A percentile compares a stretch with the other conserved stretches of the same genome.
These are phyloP conservation scores for Cyanistes caeruleus DNA, from an alignment of 2,113 vertebrate genomes.

Conservation along the genomic window DNA sequence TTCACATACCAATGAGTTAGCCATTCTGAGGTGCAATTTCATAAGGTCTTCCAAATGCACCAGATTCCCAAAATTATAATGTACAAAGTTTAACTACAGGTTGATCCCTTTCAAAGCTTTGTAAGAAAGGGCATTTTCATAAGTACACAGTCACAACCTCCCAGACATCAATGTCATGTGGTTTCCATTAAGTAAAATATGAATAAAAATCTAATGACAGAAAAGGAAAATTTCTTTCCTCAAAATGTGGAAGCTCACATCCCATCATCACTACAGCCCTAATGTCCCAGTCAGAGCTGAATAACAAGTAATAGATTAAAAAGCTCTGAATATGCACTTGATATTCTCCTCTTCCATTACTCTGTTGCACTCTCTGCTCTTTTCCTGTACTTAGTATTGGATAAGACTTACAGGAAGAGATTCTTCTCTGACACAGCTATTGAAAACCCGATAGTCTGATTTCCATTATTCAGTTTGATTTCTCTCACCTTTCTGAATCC, in stretches of 20 bases:
- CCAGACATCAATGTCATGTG: background rate
- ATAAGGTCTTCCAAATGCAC: background rate
- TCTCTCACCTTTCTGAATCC: background rate
- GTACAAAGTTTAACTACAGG: background rate
- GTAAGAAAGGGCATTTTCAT: background rate
- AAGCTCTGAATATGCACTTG: background rate
- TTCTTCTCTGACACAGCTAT: background rate
- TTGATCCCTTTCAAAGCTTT: background rate
- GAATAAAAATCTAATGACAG: constrained; percentile 7
- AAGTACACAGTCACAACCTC: background rate
- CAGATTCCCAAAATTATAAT: background rate
- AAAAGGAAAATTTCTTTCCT: constrained; percentile 10
- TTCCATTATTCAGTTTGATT: constrained; percentile 29
- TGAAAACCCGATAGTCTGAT: background rate
- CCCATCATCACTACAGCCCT: background rate
- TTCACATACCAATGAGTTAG: background rate
- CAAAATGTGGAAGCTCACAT: constrained; percentile 34
- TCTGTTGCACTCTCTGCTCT: background rate
- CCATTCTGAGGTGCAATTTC: background rate
- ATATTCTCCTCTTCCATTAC: background rate
- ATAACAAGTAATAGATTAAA: constrained; percentile 27
- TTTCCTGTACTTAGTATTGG: background rate
- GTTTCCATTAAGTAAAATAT: background rate
- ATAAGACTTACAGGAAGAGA: background rate
- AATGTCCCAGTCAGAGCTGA: background rate